Conservation (phyloP, 2,888 invertebrate species). For the Sesia bembeciformis region DNA sequence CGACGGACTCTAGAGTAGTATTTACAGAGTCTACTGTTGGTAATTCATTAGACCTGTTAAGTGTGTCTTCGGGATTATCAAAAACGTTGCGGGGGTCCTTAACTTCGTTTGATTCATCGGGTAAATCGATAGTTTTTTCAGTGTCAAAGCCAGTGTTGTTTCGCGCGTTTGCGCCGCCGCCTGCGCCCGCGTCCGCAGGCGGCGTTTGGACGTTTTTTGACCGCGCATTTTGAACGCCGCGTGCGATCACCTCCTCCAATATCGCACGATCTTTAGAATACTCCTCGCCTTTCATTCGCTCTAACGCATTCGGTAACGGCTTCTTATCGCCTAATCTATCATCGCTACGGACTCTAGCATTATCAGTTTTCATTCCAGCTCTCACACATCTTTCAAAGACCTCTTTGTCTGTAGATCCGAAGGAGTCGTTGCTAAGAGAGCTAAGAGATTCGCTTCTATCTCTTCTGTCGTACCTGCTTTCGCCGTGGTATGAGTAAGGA, state of each 20-base stretch:
- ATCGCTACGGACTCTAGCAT: constrained; percentile 31
- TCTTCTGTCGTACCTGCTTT: constrained; percentile 15
- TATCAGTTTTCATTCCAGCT: constrained; percentile 6
- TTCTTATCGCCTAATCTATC: constrained; percentile 22
- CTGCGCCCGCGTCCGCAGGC: constrained; percentile 64
- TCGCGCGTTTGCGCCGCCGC: constrained; percentile 15
- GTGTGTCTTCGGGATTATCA: constrained; percentile 2
- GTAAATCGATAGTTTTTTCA: neutral
- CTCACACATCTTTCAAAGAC: constrained; percentile 86
- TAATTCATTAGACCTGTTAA: constrained; percentile 21
- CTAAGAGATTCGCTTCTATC: constrained; percentile 44
- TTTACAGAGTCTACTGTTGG: constrained; percentile 22
- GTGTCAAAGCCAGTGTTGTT: constrained; percentile 1
- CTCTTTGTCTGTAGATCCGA: constrained; percentile 76
- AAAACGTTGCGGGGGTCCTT: neutral
- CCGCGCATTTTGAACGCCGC: constrained; percentile 50
- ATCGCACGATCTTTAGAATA: constrained; percentile 38
- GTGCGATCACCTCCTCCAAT: constrained; percentile 80
- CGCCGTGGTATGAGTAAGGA: constrained; percentile 12
- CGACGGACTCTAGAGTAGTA: constrained; percentile 23
- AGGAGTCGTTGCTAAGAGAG: constrained; percentile 65
- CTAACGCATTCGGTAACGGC: constrained; percentile 23
- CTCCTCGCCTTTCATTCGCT: constrained; percentile 37
- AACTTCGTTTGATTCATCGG: neutral
- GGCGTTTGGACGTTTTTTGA: constrained; percentile 86